These are phyloP conservation scores for Brachyalestes nurse DNA, from an alignment of 2,797 vertebrate genomes.

Conservation along the genomic window DNA sequence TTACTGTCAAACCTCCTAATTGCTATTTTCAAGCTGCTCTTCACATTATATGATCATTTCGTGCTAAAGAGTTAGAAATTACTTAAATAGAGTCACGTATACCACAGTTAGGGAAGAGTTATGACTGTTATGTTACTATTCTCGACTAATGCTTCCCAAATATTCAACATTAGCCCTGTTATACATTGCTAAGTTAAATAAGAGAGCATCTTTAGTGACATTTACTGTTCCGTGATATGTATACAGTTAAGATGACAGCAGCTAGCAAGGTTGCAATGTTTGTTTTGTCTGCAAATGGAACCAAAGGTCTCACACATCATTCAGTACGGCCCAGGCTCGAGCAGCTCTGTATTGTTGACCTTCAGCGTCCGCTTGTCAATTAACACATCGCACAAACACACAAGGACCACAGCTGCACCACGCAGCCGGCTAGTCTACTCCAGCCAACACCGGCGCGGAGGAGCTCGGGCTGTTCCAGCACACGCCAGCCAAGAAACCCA, in stretches of 20 bases:
- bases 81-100: too few species aligned
- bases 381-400: slow-evolving; percentile 61
- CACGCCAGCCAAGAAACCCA: background rate
- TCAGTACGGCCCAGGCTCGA: slow-evolving; percentile 44
- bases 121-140: background rate
- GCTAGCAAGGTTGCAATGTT: slow-evolving; percentile 13
- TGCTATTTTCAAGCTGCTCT: background rate
- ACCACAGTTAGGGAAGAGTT: too few species aligned
- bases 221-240: background rate
- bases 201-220: background rate
- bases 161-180: background rate
- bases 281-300: slow-evolving; percentile 43
- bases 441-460: slow-evolving; percentile 20
- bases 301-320: slow-evolving; percentile 39
- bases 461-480: slow-evolving; percentile 14
- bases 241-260: background rate
- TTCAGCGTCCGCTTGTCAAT: slow-evolving; percentile 55
- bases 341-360: slow-evolving; percentile 48
- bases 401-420: slow-evolving; percentile 54
- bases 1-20: background rate
- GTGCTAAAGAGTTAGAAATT: background rate
- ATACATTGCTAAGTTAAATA: background rate
- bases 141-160: background rate
- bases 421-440: slow-evolving; percentile 53
- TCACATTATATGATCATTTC: background rate